Percentiles rank a stretch among this genome's conserved stretches.
Evolutionary conservation across 1,140 invertebrate species (phyloP).

Genomic region (Ridgeia piscesae): DNA sequence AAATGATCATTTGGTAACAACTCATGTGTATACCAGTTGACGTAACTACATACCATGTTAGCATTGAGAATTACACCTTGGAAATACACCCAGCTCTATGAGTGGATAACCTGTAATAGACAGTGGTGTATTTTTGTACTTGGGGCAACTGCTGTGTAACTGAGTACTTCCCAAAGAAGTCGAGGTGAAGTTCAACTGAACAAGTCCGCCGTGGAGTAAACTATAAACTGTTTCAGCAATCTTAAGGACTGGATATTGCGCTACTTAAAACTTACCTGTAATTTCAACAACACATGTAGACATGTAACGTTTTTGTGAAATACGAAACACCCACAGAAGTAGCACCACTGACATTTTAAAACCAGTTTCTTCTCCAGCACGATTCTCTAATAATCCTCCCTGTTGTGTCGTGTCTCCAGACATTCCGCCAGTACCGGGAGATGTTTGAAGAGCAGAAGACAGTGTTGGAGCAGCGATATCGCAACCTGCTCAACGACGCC

Average conservation of each 20-base stretch:
- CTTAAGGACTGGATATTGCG: too few species aligned
- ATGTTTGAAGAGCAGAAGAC: conserved; percentile 55
- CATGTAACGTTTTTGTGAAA: not conserved
- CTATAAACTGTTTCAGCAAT: too few species aligned
- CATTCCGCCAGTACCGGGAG: conserved; percentile 50
- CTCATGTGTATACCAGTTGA: too few species aligned
- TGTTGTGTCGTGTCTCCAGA: conserved; percentile 34
- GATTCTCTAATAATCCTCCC: not conserved
- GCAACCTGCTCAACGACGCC: conserved; percentile 47
- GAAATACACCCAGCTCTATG: too few species aligned
- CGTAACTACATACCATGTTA: too few species aligned
- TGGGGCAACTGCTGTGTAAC: not conserved
- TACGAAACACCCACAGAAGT: not conserved
- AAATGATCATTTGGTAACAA: too few species aligned
- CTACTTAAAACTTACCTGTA: not conserved
- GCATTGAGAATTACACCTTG: too few species aligned
- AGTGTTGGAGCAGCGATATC: conserved; percentile 48
- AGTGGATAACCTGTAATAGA: too few species aligned
- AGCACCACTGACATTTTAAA: too few species aligned
- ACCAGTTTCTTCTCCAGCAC: not conserved
- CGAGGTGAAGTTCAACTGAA: too few species aligned
- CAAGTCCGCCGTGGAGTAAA: too few species aligned
- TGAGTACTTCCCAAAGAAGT: not conserved
- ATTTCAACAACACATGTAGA: not conserved
- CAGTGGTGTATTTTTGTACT: too few species aligned